Percentiles rank a stretch among this genome's conserved stretches.
Conservation (phyloP, 1,140 invertebrate species). For the Drosophila serrata region DNA sequence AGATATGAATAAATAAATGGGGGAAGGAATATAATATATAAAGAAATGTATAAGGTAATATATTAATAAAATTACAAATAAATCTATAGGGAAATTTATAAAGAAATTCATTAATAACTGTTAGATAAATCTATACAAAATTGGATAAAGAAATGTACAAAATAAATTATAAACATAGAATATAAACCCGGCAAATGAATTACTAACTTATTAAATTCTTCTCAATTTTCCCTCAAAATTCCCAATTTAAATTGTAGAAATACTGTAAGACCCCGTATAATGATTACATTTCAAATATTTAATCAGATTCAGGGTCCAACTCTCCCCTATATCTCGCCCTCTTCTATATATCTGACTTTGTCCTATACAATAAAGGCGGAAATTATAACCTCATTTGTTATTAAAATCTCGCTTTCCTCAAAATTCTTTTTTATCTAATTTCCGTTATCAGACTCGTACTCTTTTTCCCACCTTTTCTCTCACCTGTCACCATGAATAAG, state of each 20-base stretch:
- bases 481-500: slow-evolving; percentile 28
- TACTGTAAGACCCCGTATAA: neutral
- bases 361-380: neutral
- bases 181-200: neutral
- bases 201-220: neutral
- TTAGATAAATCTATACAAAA: neutral
- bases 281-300: neutral
- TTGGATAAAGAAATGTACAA: no score
- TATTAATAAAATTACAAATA: neutral
- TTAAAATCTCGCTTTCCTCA: slow-evolving; percentile 16
- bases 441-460: slow-evolving; percentile 11
- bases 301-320: slow-evolving; percentile 19
- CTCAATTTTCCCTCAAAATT: neutral
- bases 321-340: neutral
- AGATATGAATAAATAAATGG: no score
- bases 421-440: slow-evolving; percentile 34
- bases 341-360: neutral
- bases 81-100: no score
- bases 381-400: slow-evolving; percentile 38
- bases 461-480: slow-evolving; percentile 17
- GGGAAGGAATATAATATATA: no score
- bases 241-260: neutral
- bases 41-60: neutral
- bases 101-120: neutral
- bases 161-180: no score